Conservation (phyloP, 2,797 vertebrate genomes). For the Yasuhikotakia modesta region DNA sequence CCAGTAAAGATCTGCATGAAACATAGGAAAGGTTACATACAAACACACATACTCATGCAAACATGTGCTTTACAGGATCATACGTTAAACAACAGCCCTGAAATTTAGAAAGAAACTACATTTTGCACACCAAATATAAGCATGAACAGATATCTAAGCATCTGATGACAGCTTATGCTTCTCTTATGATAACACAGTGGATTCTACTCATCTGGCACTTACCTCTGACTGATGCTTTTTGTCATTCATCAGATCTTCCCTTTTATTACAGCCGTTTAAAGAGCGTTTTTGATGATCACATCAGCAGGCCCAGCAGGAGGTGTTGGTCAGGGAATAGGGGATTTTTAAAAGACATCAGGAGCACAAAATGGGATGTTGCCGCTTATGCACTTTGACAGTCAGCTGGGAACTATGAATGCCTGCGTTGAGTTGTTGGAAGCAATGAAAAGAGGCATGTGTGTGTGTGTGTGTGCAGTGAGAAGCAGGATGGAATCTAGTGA, state of each 20-base stretch:
- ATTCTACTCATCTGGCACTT: background rate
- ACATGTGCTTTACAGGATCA: background rate
- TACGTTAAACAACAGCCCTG: background rate
- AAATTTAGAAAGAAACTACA: background rate
- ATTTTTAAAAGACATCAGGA: constrained; percentile 48
- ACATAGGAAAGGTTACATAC: constrained; percentile 20
- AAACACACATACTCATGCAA: background rate
- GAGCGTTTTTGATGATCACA: constrained; percentile 57
- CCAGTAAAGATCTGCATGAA: constrained; percentile 44
- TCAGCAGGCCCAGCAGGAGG: constrained; percentile 63
- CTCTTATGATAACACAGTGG: background rate
- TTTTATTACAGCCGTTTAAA: background rate
- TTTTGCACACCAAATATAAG: background rate
- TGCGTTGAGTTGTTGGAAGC: constrained; percentile 14
- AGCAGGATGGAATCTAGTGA: no score
- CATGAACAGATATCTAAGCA: background rate
- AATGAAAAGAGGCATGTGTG: constrained; percentile 1
- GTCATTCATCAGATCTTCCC: no score
- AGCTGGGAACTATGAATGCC: constrained; percentile 56
- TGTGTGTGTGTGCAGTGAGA: constrained; percentile 22
- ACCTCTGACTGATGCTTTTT: constrained; percentile 22
- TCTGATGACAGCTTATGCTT: background rate
- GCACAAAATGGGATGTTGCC: background rate
- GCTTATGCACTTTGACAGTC: constrained; percentile 27
- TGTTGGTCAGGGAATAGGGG: constrained; percentile 22